These are phyloP conservation scores for Stenoptilia bipunctidactyla DNA, from an alignment of 2,888 invertebrate species.

Conservation along the genomic window DNA sequence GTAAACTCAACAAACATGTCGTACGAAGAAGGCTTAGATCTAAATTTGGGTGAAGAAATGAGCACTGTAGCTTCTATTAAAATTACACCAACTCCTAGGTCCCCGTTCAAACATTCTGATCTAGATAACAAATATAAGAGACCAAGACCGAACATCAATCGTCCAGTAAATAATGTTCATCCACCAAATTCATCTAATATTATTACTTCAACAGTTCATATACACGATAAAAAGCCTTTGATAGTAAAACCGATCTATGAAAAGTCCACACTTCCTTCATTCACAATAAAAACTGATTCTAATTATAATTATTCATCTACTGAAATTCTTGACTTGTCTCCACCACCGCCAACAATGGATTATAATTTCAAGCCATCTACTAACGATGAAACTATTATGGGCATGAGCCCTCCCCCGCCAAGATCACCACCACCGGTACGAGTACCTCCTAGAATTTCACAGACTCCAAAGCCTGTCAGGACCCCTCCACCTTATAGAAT, in stretches of 20 bases:
- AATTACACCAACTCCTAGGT: conserved; percentile 24
- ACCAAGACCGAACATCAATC: conserved; percentile 32
- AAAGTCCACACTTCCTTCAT: conserved; percentile 38
- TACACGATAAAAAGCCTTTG: conserved; percentile 55
- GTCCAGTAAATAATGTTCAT: conserved; percentile 29
- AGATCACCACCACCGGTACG: conserved; percentile 34
- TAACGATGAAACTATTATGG: conserved; percentile 65
- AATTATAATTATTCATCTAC: conserved; percentile 40
- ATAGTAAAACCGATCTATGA: conserved; percentile 41
- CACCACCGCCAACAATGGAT: conserved; percentile 57
- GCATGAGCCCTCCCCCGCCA: conserved; percentile 67
- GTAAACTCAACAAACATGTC: conserved; percentile 50
- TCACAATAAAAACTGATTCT: conserved; percentile 33
- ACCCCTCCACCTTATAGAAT: conserved; percentile 45
- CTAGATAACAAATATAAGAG: conserved; percentile 29
- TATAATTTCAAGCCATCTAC: conserved; percentile 53
- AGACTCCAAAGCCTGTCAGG: conserved; percentile 41
- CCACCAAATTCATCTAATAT: conserved; percentile 42
- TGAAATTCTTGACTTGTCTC: conserved; percentile 61
- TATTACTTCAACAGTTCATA: conserved; percentile 60
- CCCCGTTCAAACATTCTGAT: conserved; percentile 21
- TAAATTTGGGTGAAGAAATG: conserved; percentile 61
- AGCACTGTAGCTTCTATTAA: conserved; percentile 24
- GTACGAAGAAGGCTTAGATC: conserved; percentile 49
- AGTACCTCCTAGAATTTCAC: conserved; percentile 31